phyloP scores from a whole-genome alignment of 2,888 invertebrate genomes.

The Amphipoea lucens region DNA sequence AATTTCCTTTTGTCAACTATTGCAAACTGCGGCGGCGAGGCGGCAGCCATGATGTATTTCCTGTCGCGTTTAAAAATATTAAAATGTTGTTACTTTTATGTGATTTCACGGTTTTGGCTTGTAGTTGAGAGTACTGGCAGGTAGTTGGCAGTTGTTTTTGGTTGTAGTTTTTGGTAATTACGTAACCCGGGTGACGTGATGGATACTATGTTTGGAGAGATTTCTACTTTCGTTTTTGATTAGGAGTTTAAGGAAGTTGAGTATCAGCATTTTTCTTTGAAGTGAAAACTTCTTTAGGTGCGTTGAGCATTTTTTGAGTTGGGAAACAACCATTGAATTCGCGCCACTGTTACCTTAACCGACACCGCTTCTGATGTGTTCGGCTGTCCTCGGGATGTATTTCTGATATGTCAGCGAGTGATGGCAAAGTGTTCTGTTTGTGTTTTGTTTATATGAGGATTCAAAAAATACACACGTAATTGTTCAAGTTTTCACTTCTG shows the following conservation, averaged over 20 bases:
- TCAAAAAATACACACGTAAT: too few species aligned
- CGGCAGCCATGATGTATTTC: conserved; percentile 50
- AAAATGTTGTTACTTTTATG: conserved; percentile 46
- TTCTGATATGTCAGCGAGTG: too few species aligned
- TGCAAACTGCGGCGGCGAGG: conserved; percentile 47
- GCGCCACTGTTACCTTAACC: too few species aligned
- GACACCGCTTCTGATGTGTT: too few species aligned
- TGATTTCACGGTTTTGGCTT: conserved; percentile 5
- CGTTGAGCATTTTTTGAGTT: too few species aligned
- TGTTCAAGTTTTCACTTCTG: too few species aligned
- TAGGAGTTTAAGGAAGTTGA: not conserved
- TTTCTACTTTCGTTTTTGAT: not conserved
- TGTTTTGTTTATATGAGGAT: too few species aligned
- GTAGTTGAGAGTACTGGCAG: conserved; percentile 1
- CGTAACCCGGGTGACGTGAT: not conserved
- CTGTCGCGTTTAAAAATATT: conserved; percentile 53
- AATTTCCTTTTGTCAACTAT: conserved; percentile 75
- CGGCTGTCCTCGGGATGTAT: too few species aligned
- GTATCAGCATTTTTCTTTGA: not conserved
- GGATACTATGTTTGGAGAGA: too few species aligned
- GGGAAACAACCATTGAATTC: too few species aligned
- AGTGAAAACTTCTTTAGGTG: too few species aligned
- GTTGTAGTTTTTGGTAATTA: not conserved
- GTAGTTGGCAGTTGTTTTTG: not conserved
- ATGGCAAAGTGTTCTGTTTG: too few species aligned